Conservation (phyloP, 2,888 invertebrate species). For the Drosophila affinis region DNA sequence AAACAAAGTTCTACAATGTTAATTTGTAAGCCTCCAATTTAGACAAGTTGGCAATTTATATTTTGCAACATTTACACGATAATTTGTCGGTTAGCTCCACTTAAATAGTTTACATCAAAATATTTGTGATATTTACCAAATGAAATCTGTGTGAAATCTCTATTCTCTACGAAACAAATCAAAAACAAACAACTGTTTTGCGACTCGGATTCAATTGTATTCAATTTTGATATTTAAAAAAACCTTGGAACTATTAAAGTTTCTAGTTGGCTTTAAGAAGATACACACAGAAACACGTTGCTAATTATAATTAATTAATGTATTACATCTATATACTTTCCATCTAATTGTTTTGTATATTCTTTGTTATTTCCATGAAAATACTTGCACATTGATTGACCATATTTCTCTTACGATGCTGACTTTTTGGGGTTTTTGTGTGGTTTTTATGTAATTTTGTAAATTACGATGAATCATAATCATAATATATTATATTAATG, state of each 20-base stretch:
- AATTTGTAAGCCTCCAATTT: slow-evolving; percentile 63
- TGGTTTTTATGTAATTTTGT: slow-evolving; percentile 59
- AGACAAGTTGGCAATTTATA: slow-evolving; percentile 40
- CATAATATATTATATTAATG: slow-evolving; percentile 36
- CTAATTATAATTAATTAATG: slow-evolving; percentile 24
- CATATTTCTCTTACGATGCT: slow-evolving; percentile 29
- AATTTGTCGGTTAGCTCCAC: slow-evolving; percentile 11
- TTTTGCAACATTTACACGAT: slow-evolving; percentile 7
- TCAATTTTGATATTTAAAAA: slow-evolving; percentile 7
- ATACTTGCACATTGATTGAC: slow-evolving; percentile 72
- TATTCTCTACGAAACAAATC: slow-evolving; percentile 19
- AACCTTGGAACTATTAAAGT: not conserved
- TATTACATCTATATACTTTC: slow-evolving; percentile 31
- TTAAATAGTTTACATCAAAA: slow-evolving; percentile 36
- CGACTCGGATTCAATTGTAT: not conserved
- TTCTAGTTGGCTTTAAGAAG: slow-evolving; percentile 48
- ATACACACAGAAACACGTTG: slow-evolving; percentile 42
- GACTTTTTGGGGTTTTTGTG: slow-evolving; percentile 22
- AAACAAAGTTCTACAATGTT: slow-evolving; percentile 32
- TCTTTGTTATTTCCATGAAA: slow-evolving; percentile 75
- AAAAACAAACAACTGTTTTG: slow-evolving; percentile 4
- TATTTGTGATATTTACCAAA: slow-evolving; percentile 39
- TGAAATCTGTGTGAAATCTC: slow-evolving; percentile 43
- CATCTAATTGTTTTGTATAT: slow-evolving; percentile 45
- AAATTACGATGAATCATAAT: slow-evolving; percentile 59